A percentile compares a stretch with the other conserved stretches of the same genome.
These are phyloP conservation scores for Microctonus brassicae DNA, from an alignment of 2,888 invertebrate genomes.

Conservation along the genomic window DNA sequence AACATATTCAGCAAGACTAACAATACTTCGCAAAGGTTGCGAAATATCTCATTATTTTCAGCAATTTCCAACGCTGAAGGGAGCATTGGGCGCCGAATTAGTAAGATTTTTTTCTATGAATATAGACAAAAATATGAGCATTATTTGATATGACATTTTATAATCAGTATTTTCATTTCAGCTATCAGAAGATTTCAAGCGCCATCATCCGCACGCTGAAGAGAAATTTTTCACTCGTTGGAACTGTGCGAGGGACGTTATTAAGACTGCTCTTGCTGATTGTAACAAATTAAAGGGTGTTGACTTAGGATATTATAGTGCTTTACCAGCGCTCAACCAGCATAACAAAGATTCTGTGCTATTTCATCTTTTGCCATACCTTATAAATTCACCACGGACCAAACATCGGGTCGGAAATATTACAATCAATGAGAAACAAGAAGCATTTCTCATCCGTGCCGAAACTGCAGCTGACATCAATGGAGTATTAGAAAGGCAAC, in stretches of 20 bases:
- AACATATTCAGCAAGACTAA: too few species aligned
- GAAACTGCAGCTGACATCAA: not conserved
- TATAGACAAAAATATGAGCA: too few species aligned
- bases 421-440: not conserved
- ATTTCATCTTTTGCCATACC: not conserved
- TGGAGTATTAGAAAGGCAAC: not conserved
- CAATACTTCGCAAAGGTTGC: too few species aligned
- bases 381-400: not conserved
- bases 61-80: not conserved
- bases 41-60: too few species aligned
- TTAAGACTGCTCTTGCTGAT: not conserved
- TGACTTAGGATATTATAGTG: too few species aligned
- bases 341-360: not conserved
- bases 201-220: constrained; percentile 27
- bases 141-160: too few species aligned
- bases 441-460: not conserved
- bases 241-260: not conserved
- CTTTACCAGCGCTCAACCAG: not conserved
- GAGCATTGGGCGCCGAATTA: not conserved
- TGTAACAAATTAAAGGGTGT: not conserved
- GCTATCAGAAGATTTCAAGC: constrained; percentile 27
- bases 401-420: not conserved
- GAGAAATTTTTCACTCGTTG: constrained; percentile 26
- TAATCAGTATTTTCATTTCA: too few species aligned
- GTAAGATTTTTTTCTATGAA: constrained; percentile 31